Base-by-base conservation (phyloP, 2,797 vertebrate species). In the Cetoscarus ocellatus region DNA sequence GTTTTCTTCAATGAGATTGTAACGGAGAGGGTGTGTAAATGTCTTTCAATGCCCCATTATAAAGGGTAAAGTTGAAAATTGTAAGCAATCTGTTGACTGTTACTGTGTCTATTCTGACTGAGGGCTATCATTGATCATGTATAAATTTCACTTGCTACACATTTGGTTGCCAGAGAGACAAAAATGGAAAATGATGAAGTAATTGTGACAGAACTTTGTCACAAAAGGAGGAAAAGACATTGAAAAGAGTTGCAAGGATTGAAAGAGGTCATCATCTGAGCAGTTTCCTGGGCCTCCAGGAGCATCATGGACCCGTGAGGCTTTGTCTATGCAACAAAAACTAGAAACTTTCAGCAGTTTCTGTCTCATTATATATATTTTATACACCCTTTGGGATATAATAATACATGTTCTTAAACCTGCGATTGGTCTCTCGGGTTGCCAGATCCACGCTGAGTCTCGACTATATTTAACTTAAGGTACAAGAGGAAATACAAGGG, bases 291-390 rank as follows among this genome's bases (percentile, higher is more conserved):
- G 73, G 75, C 62, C 12, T 62, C 6, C 59, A 45, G 59, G 74
- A 57, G 52, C 40, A 58, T 58, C 48, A 10, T 6, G 18, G 34
- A 65, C 3, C 52, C 66, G 56, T 54, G 59, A 74, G 75, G 73
- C 61, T 70, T 49, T 67, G 61, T 81, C 89, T 87, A 91, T 87
- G 91, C 90, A 88, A 44, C 43, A 44, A 44, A 44, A 90, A 80
- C 67, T 77, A 62, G 39, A 43, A 48, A 8, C 69, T 69, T 47
- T 70, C 39, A 12, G 56, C 39, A 1, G 52, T n/a, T 77, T 68
- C 62, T 49, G 56, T 52, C 42, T 39, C 40, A 36, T 39, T 36
- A 6, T 67, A 42, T 57, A 1, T 10, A 45, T 69, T 39, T 47
- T 38, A 44, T 27, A 19, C 49, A 51, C 34, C 15, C 14, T n/a